These are phyloP conservation scores for Hydropsyche betteni DNA, from an alignment of 2,888 invertebrate genomes.

Conservation along the genomic window DNA sequence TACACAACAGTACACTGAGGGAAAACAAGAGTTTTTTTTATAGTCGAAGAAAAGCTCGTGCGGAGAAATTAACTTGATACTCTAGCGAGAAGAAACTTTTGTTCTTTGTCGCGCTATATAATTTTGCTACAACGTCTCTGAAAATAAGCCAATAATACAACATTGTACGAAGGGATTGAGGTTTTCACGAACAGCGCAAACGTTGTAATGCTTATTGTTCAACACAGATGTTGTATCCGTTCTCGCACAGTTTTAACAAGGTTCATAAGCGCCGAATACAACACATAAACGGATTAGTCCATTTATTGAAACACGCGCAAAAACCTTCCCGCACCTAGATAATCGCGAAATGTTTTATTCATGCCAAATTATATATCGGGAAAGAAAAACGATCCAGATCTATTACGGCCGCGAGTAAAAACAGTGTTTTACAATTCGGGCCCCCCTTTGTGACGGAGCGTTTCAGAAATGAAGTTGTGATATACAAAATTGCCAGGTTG, in stretches of 20 bases:
- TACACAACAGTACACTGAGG: no score
- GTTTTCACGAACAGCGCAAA: no score
- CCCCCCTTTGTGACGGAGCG: background rate
- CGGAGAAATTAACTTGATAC: no score
- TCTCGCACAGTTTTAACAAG: slow-evolving; percentile 11
- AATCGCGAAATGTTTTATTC: background rate
- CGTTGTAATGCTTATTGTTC: slow-evolving; percentile 4
- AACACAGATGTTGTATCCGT: slow-evolving; percentile 10
- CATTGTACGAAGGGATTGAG: no score
- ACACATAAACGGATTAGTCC: background rate
- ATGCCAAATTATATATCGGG: background rate
- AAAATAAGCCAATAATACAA: no score
- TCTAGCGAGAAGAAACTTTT: no score
- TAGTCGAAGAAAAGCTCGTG: no score
- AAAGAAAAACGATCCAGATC: background rate
- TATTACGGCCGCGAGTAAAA: background rate
- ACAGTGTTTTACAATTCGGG: slow-evolving; percentile 4
- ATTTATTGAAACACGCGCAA: background rate
- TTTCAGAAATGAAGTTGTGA: slow-evolving; percentile 27
- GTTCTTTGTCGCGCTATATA: no score
- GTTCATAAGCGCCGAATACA: slow-evolving; percentile 7
- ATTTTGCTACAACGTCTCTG: no score
- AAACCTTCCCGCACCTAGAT: background rate
- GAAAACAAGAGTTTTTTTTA: no score
- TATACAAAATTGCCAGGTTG: slow-evolving; percentile 28